Conservation (phyloP, 2,797 vertebrate species). For the Enteromius anoplus region DNA sequence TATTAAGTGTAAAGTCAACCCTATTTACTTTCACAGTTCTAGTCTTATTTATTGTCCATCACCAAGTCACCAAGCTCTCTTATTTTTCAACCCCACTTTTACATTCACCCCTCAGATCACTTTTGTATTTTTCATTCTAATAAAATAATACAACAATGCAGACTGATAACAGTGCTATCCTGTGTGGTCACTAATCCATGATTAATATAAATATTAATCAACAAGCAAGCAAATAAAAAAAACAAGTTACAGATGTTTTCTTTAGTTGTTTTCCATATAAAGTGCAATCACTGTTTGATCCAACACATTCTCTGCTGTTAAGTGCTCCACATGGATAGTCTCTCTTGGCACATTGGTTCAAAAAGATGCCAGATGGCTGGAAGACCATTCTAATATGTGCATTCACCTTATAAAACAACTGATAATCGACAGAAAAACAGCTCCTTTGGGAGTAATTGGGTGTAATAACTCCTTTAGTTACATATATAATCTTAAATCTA, state of each 20-base stretch:
- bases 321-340: constrained; percentile 45
- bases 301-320: constrained; percentile 30
- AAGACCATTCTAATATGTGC: constrained; percentile 49
- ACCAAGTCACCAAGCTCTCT: neutral
- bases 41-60: neutral
- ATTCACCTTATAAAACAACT: constrained; percentile 57
- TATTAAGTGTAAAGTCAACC: neutral
- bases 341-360: constrained; percentile 50
- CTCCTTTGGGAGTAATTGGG: constrained; percentile 47
- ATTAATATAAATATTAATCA: neutral
- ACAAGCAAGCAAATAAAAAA: neutral
- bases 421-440: constrained; percentile 61
- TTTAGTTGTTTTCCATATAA: constrained; percentile 33
- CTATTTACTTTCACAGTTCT: neutral
- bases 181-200: neutral
- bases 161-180: neutral
- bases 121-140: neutral
- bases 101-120: neutral
- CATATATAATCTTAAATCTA: constrained; percentile 32
- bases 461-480: constrained; percentile 52
- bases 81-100: neutral
- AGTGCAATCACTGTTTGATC: constrained; percentile 34
- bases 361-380: constrained; percentile 56
- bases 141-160: neutral
- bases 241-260: neutral